Conservation (phyloP, 2,888 invertebrate genomes). For the Lasioglossum vierecki region DNA sequence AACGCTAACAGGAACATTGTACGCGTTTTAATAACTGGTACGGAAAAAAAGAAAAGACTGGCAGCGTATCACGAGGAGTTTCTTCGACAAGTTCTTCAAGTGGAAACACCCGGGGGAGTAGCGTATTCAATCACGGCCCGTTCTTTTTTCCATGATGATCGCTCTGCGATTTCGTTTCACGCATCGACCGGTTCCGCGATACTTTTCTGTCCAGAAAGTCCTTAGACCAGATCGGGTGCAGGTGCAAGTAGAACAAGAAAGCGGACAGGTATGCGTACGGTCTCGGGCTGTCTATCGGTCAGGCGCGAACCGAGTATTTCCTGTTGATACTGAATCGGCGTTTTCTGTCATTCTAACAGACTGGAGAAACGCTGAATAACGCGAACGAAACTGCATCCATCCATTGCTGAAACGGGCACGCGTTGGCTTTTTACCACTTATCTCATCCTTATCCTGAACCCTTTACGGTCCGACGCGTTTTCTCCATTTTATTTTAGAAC, state of each 20-base stretch:
- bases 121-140: conserved; percentile 5
- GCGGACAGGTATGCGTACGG: conserved; percentile 63
- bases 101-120: conserved; percentile 18
- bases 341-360: conserved; percentile 34
- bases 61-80: neutral
- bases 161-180: conserved; percentile 58
- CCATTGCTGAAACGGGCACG: neutral
- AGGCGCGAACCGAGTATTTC: conserved; percentile 50
- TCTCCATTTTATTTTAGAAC: neutral
- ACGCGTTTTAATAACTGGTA: neutral
- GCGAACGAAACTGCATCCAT: neutral
- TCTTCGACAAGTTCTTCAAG: conserved; percentile 2
- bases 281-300: conserved; percentile 56
- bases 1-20: neutral
- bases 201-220: conserved; percentile 66
- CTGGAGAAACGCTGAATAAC: conserved; percentile 1
- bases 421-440: neutral
- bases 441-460: neutral
- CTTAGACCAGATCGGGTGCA: conserved; percentile 63
- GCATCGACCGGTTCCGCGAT: conserved; percentile 59
- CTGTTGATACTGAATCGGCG: conserved; percentile 48
- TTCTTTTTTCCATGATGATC: conserved; percentile 22
- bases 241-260: conserved; percentile 73
- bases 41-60: neutral
- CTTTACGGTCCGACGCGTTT: neutral